phyloP scores from a whole-genome alignment of 2,888 invertebrate genomes.

The Apodemia zela region DNA sequence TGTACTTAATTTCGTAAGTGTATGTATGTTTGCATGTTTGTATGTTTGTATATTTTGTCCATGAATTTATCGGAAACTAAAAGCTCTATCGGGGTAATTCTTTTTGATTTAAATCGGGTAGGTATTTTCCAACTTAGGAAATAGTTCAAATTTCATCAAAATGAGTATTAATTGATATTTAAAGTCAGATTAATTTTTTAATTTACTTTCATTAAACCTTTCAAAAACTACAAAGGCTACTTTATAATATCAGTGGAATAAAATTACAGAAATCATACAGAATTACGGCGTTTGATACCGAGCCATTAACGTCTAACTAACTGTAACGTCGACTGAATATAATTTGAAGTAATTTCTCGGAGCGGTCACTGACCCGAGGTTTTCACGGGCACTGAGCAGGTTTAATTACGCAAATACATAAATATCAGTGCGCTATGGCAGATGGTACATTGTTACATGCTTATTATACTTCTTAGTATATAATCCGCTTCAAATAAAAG shows the following conservation, averaged over 20 bases:
- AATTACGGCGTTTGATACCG: not conserved
- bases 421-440: slow-evolving; percentile 53
- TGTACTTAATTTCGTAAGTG: too few relatives aligned
- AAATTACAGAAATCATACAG: not conserved
- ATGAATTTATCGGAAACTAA: too few relatives aligned
- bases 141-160: too few relatives aligned
- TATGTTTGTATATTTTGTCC: too few relatives aligned
- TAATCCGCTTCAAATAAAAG: slow-evolving; percentile 1
- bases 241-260: not conserved
- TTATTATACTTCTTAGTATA: slow-evolving; percentile 27
- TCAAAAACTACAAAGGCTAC: not conserved
- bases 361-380: slow-evolving; percentile 46
- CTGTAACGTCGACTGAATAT: slow-evolving; percentile 24
- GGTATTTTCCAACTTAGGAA: too few relatives aligned
- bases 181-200: too few relatives aligned
- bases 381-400: slow-evolving; percentile 57
- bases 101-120: too few relatives aligned
- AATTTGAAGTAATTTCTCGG: slow-evolving; percentile 32
- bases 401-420: slow-evolving; percentile 54
- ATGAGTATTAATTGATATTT: too few relatives aligned
- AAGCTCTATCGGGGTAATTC: too few relatives aligned
- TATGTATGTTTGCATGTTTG: too few relatives aligned
- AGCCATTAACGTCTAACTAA: slow-evolving; percentile 17
- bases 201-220: not conserved
- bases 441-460: slow-evolving; percentile 9